Base-by-base conservation (phyloP, 2,888 invertebrate genomes). In the Clepsis dumicolana region DNA sequence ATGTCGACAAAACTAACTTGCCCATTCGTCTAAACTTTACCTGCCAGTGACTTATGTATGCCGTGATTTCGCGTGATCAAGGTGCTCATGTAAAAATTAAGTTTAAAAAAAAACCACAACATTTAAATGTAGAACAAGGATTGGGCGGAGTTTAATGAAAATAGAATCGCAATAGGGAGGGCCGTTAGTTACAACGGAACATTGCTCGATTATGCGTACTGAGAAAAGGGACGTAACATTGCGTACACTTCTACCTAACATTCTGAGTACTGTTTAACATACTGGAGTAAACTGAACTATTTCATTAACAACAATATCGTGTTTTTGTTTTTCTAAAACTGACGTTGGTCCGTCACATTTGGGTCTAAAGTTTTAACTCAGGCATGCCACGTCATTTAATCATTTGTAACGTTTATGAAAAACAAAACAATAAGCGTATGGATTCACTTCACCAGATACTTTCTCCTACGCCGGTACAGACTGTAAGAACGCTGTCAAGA, bases 1-100 rank as follows among this genome's bases (percentile, higher is more conserved):
- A 50, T 8, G 50, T 32, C 29, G 16, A n/a, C 12, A n/a, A 21
- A 56, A 62, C 8, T 54, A 32, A 25, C 48, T 56, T 18, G 53
- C 25, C 18, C 21, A 12, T 35, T 27, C 5, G 35, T 50, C 35
- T 64, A 27, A 25, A 48, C 48, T 27, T 27, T 54, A 32, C 25
- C 4, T 24, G 16, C 18, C 29, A 35, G 32, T 21, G 32, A 21
- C 24, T 53, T 32, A 32, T 18, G 18, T 18, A 48, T 18, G 21
- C 3, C 2, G 21, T 10, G 21, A 48, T 21, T 48, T 21, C 48
- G 12, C 48, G 21, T 21, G 1, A 29, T 29, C 29, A 3, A 4
- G 5, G 1, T 10, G 35, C 35, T 7, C 35, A 35, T 1, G 7
- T 10, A 35, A 12, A 35, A 35, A 7, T 35, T 35, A 12, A 12